Evolutionary conservation across 2,797 vertebrate genomes (phyloP).

Genomic region (Orientallactaga sibirica): DNA sequence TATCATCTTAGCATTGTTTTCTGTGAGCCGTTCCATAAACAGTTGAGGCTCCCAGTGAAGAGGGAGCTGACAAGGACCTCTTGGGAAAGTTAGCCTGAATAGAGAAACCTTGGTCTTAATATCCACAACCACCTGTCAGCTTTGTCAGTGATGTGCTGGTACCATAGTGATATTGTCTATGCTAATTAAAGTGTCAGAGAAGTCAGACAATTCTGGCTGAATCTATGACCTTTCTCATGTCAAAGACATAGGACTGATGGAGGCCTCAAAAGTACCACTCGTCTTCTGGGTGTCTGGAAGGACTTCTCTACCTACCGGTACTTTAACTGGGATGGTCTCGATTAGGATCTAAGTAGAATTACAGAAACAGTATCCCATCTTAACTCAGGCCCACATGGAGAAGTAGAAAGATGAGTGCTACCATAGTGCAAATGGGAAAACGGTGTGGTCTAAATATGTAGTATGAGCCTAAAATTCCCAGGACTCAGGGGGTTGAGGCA

Average conservation of each 20-base stretch:
- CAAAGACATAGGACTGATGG: not conserved
- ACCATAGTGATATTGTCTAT: not conserved
- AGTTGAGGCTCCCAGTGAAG: accelerated
- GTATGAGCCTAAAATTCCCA: not conserved
- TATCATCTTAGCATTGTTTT: conserved; percentile 62
- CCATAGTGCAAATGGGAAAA: not conserved
- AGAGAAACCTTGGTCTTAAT: not conserved
- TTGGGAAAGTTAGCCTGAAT: not conserved
- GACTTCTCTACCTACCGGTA: not conserved
- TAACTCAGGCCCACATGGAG: not conserved
- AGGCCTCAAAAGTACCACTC: not conserved
- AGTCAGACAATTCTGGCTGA: not conserved
- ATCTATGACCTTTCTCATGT: not conserved
- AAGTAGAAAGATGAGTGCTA: not conserved
- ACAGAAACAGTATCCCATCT: not conserved
- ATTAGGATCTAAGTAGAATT: not conserved
- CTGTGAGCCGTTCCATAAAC: conserved; percentile 54
- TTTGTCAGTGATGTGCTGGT: not conserved
- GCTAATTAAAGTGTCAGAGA: not conserved
- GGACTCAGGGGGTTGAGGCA: not conserved
- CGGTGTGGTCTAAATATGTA: not conserved
- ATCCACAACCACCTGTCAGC: not conserved
- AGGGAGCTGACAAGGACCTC: not conserved
- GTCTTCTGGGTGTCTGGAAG: not conserved
- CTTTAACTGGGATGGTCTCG: not conserved